These are phyloP conservation scores for Cirrhinus molitorella DNA, from an alignment of 2,797 vertebrate species.

Conservation along the genomic window DNA sequence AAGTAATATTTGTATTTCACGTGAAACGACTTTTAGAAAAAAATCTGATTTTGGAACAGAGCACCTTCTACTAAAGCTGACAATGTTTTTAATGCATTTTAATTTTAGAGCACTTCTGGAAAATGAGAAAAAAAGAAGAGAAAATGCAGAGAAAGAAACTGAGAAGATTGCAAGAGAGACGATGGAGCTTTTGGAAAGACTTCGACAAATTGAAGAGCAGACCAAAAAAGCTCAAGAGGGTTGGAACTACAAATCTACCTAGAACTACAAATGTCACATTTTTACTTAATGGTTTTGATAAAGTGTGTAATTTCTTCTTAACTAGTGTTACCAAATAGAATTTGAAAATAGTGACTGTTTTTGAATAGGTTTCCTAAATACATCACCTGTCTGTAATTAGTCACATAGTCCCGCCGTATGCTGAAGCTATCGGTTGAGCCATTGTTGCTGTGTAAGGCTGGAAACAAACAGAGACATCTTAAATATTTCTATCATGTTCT, in stretches of 20 bases:
- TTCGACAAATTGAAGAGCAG: slow-evolving; percentile 95
- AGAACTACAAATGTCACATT: background rate
- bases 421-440: background rate
- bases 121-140: slow-evolving; percentile 97
- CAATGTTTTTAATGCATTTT: slow-evolving; percentile 64
- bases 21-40: background rate
- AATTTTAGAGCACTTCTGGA: slow-evolving; percentile 90
- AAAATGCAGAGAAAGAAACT: slow-evolving; percentile 95
- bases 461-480: background rate
- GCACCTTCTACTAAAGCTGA: background rate
- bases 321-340: background rate
- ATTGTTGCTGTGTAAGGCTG: background rate
- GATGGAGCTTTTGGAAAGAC: slow-evolving; percentile 92
- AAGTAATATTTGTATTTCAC: background rate
- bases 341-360: background rate
- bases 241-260: slow-evolving; percentile 68
- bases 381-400: background rate
- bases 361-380: background rate
- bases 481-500: background rate
- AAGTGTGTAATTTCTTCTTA: background rate
- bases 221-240: slow-evolving; percentile 97
- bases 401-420: background rate
- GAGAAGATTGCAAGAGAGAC: slow-evolving; percentile 97
- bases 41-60: background rate
- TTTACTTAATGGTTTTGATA: background rate